Percentiles rank a stretch among this genome's conserved stretches.
Conservation (phyloP, 1,140 invertebrate species). For the Halyomorpha halys region DNA sequence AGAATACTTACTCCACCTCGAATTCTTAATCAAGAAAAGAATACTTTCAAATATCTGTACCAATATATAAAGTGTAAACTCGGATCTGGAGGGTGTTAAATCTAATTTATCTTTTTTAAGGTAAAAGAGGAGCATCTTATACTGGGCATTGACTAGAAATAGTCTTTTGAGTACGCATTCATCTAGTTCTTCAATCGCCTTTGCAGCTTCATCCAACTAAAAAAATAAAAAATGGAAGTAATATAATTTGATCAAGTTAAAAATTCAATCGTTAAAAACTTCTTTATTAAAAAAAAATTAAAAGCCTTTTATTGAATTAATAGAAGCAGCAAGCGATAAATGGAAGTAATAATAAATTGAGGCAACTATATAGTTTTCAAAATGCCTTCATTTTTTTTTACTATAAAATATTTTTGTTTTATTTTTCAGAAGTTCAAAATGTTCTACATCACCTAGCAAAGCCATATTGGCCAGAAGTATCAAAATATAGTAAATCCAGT, state of each 20-base stretch:
- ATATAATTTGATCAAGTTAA: not conserved
- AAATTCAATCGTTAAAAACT: too few relatives aligned
- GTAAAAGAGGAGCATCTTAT: not conserved
- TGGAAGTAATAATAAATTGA: too few relatives aligned
- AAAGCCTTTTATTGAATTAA: too few relatives aligned
- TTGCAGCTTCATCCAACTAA: slow-evolving; percentile 5
- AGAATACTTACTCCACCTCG: slow-evolving; percentile 8
- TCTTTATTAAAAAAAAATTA: too few relatives aligned
- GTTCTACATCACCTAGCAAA: too few relatives aligned
- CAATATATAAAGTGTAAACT: not conserved
- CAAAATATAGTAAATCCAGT: too few relatives aligned
- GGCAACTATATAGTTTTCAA: too few relatives aligned
- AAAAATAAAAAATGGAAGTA: not conserved
- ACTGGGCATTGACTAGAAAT: not conserved
- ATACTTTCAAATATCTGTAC: slow-evolving; percentile 6
- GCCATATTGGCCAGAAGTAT: too few relatives aligned
- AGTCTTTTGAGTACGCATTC: not conserved
- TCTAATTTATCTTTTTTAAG: not conserved
- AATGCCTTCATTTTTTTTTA: too few relatives aligned
- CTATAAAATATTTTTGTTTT: too few relatives aligned
- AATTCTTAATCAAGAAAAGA: slow-evolving; percentile 4
- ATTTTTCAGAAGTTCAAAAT: too few relatives aligned
- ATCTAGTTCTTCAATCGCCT: not conserved
- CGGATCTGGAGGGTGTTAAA: not conserved
- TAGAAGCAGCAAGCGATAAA: too few relatives aligned